Base-by-base conservation (phyloP, 1,140 invertebrate genomes). In the Cryptotermes secundus region DNA sequence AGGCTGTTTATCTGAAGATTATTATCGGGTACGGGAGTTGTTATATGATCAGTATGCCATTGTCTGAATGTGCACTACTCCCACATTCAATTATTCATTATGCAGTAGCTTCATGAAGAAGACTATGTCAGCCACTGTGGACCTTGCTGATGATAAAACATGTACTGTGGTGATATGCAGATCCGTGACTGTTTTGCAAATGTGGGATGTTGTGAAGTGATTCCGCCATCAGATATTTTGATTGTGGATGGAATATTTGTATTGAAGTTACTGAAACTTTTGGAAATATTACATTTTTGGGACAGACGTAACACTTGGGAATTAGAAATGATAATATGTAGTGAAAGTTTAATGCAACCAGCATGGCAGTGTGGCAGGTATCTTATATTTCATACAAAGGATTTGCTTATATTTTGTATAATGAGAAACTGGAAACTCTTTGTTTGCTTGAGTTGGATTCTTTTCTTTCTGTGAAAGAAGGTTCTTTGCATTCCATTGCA, bases 11-110 rank as follows among this genome's bases (percentile, higher is more conserved):
- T 98, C 96, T 38, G 96, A 99, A 87, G 98, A 99, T 86, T 99
- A 99, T 90, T 99, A 96, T 89, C 95, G 94, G 92, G 95, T 99
- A 38, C 92, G 98, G 83, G 96, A 98, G 88, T 90, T 99, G 42
- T 90, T 99, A 1, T 99, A 99, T 89, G 95, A 97, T 85, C 98
- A 99, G 89, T 99, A 99, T 91, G 98, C 98, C 85, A 98, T 99
- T 88, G 93, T 99, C 81, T 99, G 94, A 93, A 45, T 72, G 59
- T 72, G 59, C 4, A 31, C n/a, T 26, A 7, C 7, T n/a, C 9
- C 59, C 59, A 7, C 53, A 16, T 59, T 2, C 19, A 59, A 19
- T 26, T 24, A 19, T 59, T 59, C 26, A n/a, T 59, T 24, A 59
- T 42, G 9, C 38, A 49, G 45, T 19, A 49, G 45, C 45, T 49